These are phyloP conservation scores for Lasioglossum malachurum DNA, from an alignment of 2,888 invertebrate genomes.

Conservation along the genomic window DNA sequence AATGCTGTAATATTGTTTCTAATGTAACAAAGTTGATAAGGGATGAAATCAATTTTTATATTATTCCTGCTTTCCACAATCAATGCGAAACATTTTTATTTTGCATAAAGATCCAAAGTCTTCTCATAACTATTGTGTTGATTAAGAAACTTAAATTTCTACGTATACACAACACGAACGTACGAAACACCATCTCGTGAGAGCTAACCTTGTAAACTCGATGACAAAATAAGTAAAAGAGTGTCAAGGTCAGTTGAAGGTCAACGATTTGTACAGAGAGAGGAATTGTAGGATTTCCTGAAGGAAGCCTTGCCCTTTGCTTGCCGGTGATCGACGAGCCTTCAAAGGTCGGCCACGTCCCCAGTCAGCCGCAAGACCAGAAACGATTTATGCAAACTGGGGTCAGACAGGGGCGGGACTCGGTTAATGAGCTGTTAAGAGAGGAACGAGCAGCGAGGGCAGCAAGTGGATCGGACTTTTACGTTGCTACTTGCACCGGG, in stretches of 20 bases:
- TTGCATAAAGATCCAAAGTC: no score
- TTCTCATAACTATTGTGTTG: no score
- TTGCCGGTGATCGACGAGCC: slow-evolving; percentile 24
- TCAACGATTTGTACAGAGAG: not conserved
- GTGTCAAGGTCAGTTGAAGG: not conserved
- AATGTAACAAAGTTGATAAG: no score
- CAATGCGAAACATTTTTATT: no score
- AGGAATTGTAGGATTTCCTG: not conserved
- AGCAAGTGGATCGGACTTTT: slow-evolving; percentile 56
- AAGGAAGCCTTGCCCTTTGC: not conserved
- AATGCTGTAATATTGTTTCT: no score
- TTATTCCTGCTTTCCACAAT: no score
- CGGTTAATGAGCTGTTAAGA: slow-evolving; percentile 78
- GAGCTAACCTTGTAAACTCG: not conserved
- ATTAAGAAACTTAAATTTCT: no score
- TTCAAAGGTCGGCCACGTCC: slow-evolving; percentile 43
- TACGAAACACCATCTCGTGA: no score
- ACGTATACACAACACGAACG: no score
- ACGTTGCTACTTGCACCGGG: slow-evolving; percentile 32
- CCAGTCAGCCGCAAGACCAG: slow-evolving; percentile 21
- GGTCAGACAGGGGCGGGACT: slow-evolving; percentile 66
- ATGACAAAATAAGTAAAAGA: not conserved
- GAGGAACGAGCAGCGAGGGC: slow-evolving; percentile 57
- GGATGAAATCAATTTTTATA: no score
- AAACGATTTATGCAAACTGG: slow-evolving; percentile 59